Base-by-base conservation (phyloP, 2,888 invertebrate species). In the Pilophorus perplexus region DNA sequence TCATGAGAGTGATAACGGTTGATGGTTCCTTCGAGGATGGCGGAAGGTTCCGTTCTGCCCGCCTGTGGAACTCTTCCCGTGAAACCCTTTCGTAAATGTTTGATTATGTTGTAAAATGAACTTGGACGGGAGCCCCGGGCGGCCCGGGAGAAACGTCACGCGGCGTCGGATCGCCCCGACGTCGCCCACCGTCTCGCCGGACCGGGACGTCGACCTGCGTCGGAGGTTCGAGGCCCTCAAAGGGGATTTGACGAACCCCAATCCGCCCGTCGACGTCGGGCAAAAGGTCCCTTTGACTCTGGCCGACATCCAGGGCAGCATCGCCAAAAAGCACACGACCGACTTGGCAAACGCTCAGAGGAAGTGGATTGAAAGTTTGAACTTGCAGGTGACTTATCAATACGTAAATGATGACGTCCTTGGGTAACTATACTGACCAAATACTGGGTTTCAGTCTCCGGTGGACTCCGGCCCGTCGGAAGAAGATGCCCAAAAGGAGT, bases 101-200 rank as follows among this genome's bases (percentile, higher is more conserved):
- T 46, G 23, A n/a, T n/a, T n/a, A 46, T 46, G 20, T 3, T 3
- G 5, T 10, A 25, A 46, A 23, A 46, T 46, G 46, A 46, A 46
- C 23, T 16, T 14, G 3, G 46, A 46, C 23, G 46, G 46, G 3
- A 46, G 46, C 14, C 23, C 46, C 22, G 23, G 46, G 22, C 22
- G 14, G 14, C 14, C 46, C 23, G 46, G 46, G 10, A 23, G 46
- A 12, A 46, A 46, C 25, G 46, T 46, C 4, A 8, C 20, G 1
- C 22, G 46, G 46, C n/a, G n/a, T n/a, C n/a, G n/a, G n/a, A n/a
- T n/a, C n/a, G n/a, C n/a, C n/a, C n/a, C n/a, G n/a, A n/a, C n/a
- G n/a, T n/a, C n/a, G n/a, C n/a, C n/a, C n/a, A n/a, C n/a, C 59
- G 59, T 62, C 22, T 62, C 62, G 46, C 62, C 62, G 46, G 62